Evolutionary conservation across 64 coral and sea anemone genomes (phyloP).

Genomic region (Anthopleura sola): DNA sequence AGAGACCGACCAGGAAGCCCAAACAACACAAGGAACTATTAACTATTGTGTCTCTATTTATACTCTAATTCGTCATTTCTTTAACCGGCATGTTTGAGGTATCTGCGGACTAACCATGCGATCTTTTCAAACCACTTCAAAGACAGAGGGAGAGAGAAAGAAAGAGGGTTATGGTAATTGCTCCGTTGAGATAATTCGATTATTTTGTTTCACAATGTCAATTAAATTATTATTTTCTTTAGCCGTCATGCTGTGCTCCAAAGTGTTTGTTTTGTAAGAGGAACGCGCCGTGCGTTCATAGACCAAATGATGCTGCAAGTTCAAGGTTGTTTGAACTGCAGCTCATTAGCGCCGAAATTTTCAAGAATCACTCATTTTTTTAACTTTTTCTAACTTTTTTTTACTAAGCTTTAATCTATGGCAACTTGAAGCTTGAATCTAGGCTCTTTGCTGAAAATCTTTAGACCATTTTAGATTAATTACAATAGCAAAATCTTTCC

Average conservation of each 20-base stretch:
- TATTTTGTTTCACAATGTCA: background rate
- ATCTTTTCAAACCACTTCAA: background rate
- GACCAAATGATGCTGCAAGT: background rate
- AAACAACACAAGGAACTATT: background rate
- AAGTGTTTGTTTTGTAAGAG: background rate
- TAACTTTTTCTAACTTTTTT: background rate
- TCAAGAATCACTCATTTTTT: background rate
- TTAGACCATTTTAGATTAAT: background rate
- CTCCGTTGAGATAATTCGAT: background rate
- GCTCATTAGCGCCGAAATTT: background rate
- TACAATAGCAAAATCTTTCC: background rate
- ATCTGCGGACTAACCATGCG: background rate
- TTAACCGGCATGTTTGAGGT: background rate
- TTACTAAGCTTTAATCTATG: too few species aligned
- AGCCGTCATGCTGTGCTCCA: background rate
- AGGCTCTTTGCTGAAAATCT: background rate
- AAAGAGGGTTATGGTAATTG: background rate
- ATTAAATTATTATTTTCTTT: background rate
- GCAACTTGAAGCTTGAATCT: background rate
- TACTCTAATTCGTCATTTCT: background rate
- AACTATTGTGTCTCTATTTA: background rate
- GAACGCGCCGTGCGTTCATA: conserved; percentile 5
- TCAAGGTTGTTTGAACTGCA: background rate
- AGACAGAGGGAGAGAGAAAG: background rate
- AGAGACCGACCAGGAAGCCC: background rate